A percentile compares a stretch with the other conserved stretches of the same genome.
Evolutionary conservation across 2,888 invertebrate genomes (phyloP).

Genomic region (Labia minor): DNA sequence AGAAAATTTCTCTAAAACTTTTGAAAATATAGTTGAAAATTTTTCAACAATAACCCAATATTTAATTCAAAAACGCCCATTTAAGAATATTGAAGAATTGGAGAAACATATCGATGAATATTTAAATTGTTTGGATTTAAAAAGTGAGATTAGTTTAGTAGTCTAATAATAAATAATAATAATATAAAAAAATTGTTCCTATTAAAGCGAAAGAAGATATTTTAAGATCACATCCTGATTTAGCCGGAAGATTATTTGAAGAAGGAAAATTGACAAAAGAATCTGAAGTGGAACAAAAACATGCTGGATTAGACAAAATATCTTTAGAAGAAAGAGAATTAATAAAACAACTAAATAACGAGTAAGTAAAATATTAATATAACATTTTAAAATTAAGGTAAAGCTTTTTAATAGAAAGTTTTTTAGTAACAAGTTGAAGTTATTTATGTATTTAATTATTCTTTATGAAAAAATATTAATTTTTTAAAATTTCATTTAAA

Average conservation of each 20-base stretch:
- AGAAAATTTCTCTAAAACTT: slow-evolving; percentile 29
- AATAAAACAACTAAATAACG: slow-evolving; percentile 40
- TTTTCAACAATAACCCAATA: slow-evolving; percentile 43
- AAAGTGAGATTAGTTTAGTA: slow-evolving; percentile 44
- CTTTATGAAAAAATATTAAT: too few relatives aligned
- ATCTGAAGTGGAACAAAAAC: slow-evolving; percentile 46
- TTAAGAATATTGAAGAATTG: slow-evolving; percentile 39
- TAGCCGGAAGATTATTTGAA: slow-evolving; percentile 43
- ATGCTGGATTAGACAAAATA: slow-evolving; percentile 45
- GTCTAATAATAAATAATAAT: slow-evolving; percentile 24
- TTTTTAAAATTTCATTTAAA: too few relatives aligned
- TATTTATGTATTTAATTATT: too few relatives aligned
- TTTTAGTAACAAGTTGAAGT: not conserved
- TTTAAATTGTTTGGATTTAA: slow-evolving; percentile 42
- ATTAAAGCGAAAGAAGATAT: slow-evolving; percentile 45
- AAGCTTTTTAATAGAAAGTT: not conserved
- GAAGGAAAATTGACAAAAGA: slow-evolving; percentile 46
- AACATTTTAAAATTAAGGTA: slow-evolving; percentile 17
- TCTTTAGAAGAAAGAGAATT: slow-evolving; percentile 42
- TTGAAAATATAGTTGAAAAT: slow-evolving; percentile 53
- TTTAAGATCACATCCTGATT: slow-evolving; percentile 51
- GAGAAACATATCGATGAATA: slow-evolving; percentile 43
- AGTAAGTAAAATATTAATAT: slow-evolving; percentile 30
- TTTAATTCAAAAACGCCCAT: slow-evolving; percentile 44
- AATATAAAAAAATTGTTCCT: slow-evolving; percentile 24